Base-by-base conservation (phyloP, 2,113 vertebrate species). In the Cochlearius cochlearius region DNA sequence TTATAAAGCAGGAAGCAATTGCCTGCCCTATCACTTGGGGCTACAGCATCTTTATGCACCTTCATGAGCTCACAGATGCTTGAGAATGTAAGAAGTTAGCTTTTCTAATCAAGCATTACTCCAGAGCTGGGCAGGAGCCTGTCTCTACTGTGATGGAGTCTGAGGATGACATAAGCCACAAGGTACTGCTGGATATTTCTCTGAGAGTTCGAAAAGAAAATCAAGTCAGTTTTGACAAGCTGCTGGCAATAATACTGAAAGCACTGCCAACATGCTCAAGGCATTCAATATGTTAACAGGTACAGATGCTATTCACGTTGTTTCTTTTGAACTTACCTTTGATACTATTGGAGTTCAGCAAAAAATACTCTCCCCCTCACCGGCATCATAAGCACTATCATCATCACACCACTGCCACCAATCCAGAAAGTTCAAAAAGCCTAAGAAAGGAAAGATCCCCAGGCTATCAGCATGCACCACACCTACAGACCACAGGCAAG, bases 201-300 rank as follows among this genome's bases (percentile, higher is more conserved):
- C 91, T 89, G 85, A 92, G 90, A 23, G 23, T 69, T 60, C 80
- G 75, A 49, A 93, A 96, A 73, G 87, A 94, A 95, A 95, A 74
- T 59, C n/a, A 76, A 87, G 84, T 91, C 78, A 50, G 22, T 36
- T 93, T 91, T 93, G 68, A 96, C 94, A 96, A 95, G 47, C 66
- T 96, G 69, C 23, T 98, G 94, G 91, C 94, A 97, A 64, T 92
- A 87, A 94, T 3, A 83, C 72, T 68, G 75, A 62, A 73, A 43
- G 8, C 11, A 83, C 34, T 81, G 94, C 78, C 96, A 97, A 63
- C 50, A 71, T 26, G 49, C 92, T 92, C 38, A 59, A 78, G 89
- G 68, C 80, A 66, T 92, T 50, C 73, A 97, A 15, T 59, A 32
- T 71, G 82, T 85, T 63, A 96, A 95, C 62, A 81, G 80, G 69